phyloP scores from a whole-genome alignment of 2,113 vertebrate genomes.

The Callopanchax toddi region DNA sequence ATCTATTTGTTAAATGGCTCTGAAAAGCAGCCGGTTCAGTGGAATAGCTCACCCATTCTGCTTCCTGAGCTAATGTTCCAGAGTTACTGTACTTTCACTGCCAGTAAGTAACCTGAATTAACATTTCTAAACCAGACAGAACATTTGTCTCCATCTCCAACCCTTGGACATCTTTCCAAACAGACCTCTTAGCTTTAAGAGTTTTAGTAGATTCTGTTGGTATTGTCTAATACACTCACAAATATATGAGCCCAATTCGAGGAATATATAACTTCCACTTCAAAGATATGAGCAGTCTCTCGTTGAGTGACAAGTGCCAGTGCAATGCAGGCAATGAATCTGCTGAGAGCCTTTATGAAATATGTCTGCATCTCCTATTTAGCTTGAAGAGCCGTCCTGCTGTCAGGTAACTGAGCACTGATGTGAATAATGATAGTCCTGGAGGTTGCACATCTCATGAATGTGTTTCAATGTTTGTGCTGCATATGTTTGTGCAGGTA shows the following conservation, averaged over 20 bases:
- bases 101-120: conserved; percentile 12
- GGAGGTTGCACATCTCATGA: conserved; percentile 9
- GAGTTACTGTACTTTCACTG: conserved; percentile 9
- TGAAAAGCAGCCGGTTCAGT: conserved; percentile 21
- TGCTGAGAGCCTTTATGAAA: conserved; percentile 46
- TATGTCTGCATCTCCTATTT: conserved; percentile 41
- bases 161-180: conserved; percentile 10
- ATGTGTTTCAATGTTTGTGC: conserved; percentile 29
- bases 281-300: conserved; percentile 42
- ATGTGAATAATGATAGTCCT: conserved; percentile 49
- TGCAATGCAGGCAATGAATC: conserved; percentile 31
- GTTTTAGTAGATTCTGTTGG: conserved; percentile 32
- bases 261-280: conserved; percentile 39
- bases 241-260: conserved; percentile 41
- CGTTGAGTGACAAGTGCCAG: conserved; percentile 38
- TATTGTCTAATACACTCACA: conserved; percentile 29
- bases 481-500: conserved; percentile 28
- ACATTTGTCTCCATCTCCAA: conserved; percentile 9
- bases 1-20: conserved; percentile 30
- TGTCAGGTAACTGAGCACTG: conserved; percentile 27
- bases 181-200: conserved; percentile 11
- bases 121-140: conserved; percentile 13
- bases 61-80: conserved; percentile 13
- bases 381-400: conserved; percentile 31
- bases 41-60: conserved; percentile 13